Percentiles rank a stretch among this genome's conserved stretches.
Conservation (phyloP, 2,113 vertebrate genomes). For the Sciurus niger region DNA sequence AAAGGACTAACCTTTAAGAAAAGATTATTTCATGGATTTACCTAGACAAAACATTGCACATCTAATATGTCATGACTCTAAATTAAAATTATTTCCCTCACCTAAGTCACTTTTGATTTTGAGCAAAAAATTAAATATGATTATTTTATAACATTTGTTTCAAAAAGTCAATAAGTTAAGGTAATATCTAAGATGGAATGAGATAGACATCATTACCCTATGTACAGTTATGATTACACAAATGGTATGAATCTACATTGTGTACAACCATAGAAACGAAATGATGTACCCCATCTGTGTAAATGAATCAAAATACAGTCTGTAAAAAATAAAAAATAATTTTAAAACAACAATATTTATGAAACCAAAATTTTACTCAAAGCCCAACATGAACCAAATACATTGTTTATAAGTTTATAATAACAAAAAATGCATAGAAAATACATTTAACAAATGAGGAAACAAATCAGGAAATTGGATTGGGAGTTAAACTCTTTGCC, state of each 20-base stretch:
- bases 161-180: background rate
- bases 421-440: background rate
- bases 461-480: slow-evolving; percentile 20
- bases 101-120: background rate
- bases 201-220: too few species aligned
- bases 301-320: too few species aligned
- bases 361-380: background rate
- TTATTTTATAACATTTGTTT: slow-evolving; percentile 18
- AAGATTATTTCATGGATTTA: background rate
- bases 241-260: too few species aligned
- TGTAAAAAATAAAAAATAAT: too few species aligned
- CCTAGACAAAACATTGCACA: background rate
- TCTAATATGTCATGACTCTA: background rate
- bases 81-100: background rate
- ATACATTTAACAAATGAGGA: background rate
- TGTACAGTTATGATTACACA: too few species aligned
- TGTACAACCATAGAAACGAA: too few species aligned
- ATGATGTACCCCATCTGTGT: too few species aligned
- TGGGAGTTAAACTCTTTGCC: slow-evolving; percentile 32
- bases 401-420: background rate
- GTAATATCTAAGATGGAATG: background rate
- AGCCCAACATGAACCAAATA: background rate
- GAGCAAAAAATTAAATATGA: background rate
- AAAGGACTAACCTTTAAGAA: background rate
- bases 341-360: background rate